phyloP scores from a whole-genome alignment of 2,797 vertebrate species.

The Oryzias sinensis region DNA sequence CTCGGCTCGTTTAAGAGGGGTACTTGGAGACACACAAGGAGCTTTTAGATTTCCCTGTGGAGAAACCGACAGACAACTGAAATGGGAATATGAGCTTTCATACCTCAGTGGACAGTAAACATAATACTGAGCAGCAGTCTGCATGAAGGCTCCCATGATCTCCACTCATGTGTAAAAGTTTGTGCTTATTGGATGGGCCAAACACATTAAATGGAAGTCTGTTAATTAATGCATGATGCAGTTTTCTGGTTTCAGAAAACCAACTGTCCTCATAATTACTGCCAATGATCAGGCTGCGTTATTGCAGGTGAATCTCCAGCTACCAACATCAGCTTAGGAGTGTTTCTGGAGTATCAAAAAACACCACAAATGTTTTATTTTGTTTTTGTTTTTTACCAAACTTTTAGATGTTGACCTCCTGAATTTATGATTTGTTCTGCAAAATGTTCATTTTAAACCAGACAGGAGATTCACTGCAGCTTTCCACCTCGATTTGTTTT shows the following conservation, averaged over 20 bases:
- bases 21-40: conserved; percentile 58
- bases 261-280: neutral
- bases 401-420: too few species aligned
- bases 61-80: conserved; percentile 56
- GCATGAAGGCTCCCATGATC: conserved; percentile 6
- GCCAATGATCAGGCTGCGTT: neutral
- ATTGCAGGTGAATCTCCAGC: neutral
- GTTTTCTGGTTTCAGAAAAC: neutral
- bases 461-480: too few species aligned
- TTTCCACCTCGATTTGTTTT: too few species aligned
- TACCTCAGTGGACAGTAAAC: conserved; percentile 28
- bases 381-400: neutral
- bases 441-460: too few species aligned
- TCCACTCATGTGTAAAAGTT: conserved; percentile 2
- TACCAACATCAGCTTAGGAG: neutral
- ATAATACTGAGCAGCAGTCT: conserved; percentile 26
- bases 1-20: conserved; percentile 50
- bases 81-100: conserved; percentile 46
- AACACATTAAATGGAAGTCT: too few species aligned
- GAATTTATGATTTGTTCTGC: too few species aligned
- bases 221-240: too few species aligned
- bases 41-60: conserved; percentile 70
- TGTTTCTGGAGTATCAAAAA: neutral
- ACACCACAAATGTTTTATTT: too few species aligned
- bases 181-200: too few species aligned